These are phyloP conservation scores for Pipistrellus nathusii DNA, from an alignment of 2,797 vertebrate genomes.

Conservation along the genomic window DNA sequence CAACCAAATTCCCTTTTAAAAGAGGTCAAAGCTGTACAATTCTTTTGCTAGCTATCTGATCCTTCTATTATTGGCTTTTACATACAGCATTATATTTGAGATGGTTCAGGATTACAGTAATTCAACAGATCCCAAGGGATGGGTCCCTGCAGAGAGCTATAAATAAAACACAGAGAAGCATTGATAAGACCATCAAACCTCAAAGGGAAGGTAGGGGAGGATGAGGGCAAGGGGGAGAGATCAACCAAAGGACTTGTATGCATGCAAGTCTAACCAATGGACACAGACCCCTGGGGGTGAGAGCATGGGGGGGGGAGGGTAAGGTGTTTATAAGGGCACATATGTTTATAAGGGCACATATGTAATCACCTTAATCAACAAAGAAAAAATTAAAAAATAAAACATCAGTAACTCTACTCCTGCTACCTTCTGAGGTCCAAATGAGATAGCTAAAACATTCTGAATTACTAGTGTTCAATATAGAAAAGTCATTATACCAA, in stretches of 20 bases:
- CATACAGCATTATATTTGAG: background rate
- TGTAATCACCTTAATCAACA: too few relatives aligned
- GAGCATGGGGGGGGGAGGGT: too few relatives aligned
- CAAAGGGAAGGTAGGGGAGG: too few relatives aligned
- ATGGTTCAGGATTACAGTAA: background rate
- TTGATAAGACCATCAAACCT: too few relatives aligned
- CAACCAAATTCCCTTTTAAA: background rate
- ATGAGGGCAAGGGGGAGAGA: too few relatives aligned
- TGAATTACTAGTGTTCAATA: background rate
- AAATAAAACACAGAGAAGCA: background rate
- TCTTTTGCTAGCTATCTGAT: background rate
- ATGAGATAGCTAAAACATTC: background rate
- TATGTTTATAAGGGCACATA: too few relatives aligned
- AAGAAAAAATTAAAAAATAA: background rate
- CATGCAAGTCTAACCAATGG: too few relatives aligned
- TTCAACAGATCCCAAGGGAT: background rate
- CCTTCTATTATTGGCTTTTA: background rate
- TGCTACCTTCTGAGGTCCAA: background rate
- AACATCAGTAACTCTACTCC: background rate
- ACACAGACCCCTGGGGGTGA: too few relatives aligned
- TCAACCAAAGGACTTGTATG: too few relatives aligned
- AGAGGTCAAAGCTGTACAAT: background rate
- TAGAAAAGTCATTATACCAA: background rate
- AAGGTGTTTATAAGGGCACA: too few relatives aligned
- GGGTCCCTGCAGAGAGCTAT: background rate